Evolutionary conservation across 2,797 vertebrate genomes (phyloP).

Genomic region (Pyrocephalus nanus): DNA sequence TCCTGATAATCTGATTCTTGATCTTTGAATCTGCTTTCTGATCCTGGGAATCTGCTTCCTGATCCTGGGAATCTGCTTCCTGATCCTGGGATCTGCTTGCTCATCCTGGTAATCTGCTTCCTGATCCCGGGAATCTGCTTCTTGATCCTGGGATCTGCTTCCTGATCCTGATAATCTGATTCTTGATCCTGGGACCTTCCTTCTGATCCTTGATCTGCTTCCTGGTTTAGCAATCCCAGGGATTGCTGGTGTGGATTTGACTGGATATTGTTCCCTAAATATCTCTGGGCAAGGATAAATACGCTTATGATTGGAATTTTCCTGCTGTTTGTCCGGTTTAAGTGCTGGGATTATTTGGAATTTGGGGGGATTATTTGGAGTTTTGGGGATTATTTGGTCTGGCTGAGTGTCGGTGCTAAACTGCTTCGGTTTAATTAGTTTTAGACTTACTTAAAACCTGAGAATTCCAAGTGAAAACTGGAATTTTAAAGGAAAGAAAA

Average conservation of each 20-base stretch:
- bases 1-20: too few relatives aligned
- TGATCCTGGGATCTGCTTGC: too few relatives aligned
- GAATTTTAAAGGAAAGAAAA: not conserved
- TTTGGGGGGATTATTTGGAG: not conserved
- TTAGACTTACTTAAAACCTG: accelerated
- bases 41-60: too few relatives aligned
- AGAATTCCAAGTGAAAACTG: not conserved
- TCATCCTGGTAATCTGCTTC: too few relatives aligned
- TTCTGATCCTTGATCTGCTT: too few relatives aligned
- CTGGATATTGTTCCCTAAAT: not conserved
- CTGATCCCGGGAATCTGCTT: too few relatives aligned
- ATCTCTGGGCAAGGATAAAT: not conserved
- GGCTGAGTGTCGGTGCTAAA: not conserved
- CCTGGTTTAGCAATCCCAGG: not conserved
- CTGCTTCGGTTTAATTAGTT: too few relatives aligned
- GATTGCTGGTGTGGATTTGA: not conserved
- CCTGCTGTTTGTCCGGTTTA: not conserved
- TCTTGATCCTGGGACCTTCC: too few relatives aligned
- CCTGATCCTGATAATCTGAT: too few relatives aligned
- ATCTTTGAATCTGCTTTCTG: too few relatives aligned
- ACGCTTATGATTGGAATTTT: not conserved
- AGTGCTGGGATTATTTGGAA: not conserved
- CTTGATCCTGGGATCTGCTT: too few relatives aligned
- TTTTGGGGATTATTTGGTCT: not conserved
- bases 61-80: too few relatives aligned